Evolutionary conservation across 92 coral and sea anemone species (phyloP).

Genomic region (Galaxea fascicularis): DNA sequence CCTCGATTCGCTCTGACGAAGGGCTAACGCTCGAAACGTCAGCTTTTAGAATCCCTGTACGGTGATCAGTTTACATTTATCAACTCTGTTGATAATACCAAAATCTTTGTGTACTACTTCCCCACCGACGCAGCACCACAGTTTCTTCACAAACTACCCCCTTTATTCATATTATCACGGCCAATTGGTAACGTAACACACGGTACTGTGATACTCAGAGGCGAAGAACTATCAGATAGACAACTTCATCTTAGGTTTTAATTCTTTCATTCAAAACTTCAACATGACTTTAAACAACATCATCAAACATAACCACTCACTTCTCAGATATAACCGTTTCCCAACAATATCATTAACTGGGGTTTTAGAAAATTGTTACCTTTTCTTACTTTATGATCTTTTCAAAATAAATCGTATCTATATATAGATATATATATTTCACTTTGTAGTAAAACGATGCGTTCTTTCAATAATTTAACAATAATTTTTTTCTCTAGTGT

Average conservation of each 20-base stretch:
- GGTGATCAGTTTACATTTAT: too few relatives aligned
- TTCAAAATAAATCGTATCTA: constrained; percentile 2
- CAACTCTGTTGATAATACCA: too few relatives aligned
- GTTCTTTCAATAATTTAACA: constrained; percentile 37
- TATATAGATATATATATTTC: background rate
- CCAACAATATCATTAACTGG: constrained; percentile 19
- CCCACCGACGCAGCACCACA: too few relatives aligned
- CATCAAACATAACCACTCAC: constrained; percentile 10
- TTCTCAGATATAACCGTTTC: constrained; percentile 13
- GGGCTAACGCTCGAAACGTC: too few relatives aligned
- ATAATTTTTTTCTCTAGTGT: background rate
- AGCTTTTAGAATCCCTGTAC: too few relatives aligned
- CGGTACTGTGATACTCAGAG: too few relatives aligned
- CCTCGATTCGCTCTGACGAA: too few relatives aligned
- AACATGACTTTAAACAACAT: constrained; percentile 1
- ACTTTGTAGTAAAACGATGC: background rate
- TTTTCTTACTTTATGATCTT: background rate
- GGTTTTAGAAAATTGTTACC: background rate
- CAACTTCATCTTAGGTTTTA: background rate
- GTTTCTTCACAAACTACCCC: too few relatives aligned
- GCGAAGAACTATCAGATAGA: too few relatives aligned
- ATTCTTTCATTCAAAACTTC: constrained; percentile 19
- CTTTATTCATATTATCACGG: too few relatives aligned
- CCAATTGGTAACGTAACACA: too few relatives aligned
- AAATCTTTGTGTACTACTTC: too few relatives aligned